Evolutionary conservation across 2,888 invertebrate genomes (phyloP).

Genomic region (Apamea sordens): DNA sequence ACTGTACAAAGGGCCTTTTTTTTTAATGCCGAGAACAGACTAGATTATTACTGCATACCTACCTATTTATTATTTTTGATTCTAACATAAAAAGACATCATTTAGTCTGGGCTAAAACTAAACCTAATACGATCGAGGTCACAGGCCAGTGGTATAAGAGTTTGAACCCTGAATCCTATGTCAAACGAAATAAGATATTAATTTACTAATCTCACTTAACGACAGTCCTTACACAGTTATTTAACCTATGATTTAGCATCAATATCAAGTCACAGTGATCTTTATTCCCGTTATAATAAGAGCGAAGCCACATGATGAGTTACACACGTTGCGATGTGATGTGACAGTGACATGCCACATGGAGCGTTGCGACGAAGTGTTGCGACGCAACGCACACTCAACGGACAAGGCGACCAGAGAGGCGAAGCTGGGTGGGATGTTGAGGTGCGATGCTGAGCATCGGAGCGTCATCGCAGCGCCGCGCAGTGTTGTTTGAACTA

Average conservation of each 20-base stretch:
- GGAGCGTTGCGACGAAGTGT: background rate
- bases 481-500: background rate
- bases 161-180: no score
- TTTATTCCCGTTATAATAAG: background rate
- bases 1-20: no score
- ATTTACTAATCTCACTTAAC: background rate
- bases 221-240: background rate
- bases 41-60: no score
- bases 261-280: background rate
- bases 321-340: background rate
- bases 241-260: background rate
- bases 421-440: background rate
- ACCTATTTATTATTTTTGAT: no score
- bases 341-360: background rate
- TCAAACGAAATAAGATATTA: background rate
- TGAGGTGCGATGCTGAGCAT: background rate
- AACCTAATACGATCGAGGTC: conserved; percentile 59
- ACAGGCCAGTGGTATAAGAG: conserved; percentile 2
- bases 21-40: no score
- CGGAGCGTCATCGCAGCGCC: background rate
- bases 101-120: no score
- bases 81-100: no score
- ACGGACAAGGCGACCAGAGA: background rate
- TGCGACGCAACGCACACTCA: background rate
- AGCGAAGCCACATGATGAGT: background rate